phyloP scores from a whole-genome alignment of 2,113 vertebrate genomes.

The Formicarius rufipectus region DNA sequence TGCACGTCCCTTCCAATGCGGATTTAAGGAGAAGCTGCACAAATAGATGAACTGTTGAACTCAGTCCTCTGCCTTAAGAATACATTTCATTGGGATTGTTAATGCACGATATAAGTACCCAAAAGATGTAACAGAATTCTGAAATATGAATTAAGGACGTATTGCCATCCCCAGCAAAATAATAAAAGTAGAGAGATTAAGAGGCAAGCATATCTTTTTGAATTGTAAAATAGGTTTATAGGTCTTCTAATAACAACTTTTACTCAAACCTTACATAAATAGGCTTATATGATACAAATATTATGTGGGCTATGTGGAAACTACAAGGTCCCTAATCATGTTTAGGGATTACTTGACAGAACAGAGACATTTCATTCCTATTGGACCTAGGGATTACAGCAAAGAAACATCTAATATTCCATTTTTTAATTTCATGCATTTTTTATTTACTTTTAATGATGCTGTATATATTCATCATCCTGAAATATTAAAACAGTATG shows the following conservation, averaged over 20 bases:
- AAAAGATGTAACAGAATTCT: conserved; percentile 58
- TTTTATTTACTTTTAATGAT: conserved; percentile 89
- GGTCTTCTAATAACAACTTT: conserved; percentile 83
- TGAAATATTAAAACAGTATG: conserved; percentile 88
- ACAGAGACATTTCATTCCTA: conserved; percentile 82
- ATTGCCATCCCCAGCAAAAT: conserved; percentile 66
- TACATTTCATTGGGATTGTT: conserved; percentile 42
- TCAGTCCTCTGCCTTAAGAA: conserved; percentile 61
- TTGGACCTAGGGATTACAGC: conserved; percentile 80
- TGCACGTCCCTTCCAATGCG: neutral
- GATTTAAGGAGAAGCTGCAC: conserved; percentile 4
- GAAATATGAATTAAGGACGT: conserved; percentile 73
- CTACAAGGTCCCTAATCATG: conserved; percentile 87
- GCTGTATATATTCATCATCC: conserved; percentile 89
- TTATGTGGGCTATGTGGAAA: conserved; percentile 76
- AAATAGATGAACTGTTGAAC: conserved; percentile 55
- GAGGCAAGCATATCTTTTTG: conserved; percentile 71
- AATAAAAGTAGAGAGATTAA: conserved; percentile 76
- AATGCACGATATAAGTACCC: conserved; percentile 2
- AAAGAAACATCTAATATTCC: conserved; percentile 86
- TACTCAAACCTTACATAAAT: conserved; percentile 83
- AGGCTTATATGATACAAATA: conserved; percentile 85
- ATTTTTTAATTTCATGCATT: conserved; percentile 88
- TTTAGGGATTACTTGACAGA: conserved; percentile 86
- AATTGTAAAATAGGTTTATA: conserved; percentile 82